Evolutionary conservation across 2,113 vertebrate genomes (phyloP), one percentile per base, ranked within the genome.

Genomic region (Choloepus hoffmanni): DNA sequence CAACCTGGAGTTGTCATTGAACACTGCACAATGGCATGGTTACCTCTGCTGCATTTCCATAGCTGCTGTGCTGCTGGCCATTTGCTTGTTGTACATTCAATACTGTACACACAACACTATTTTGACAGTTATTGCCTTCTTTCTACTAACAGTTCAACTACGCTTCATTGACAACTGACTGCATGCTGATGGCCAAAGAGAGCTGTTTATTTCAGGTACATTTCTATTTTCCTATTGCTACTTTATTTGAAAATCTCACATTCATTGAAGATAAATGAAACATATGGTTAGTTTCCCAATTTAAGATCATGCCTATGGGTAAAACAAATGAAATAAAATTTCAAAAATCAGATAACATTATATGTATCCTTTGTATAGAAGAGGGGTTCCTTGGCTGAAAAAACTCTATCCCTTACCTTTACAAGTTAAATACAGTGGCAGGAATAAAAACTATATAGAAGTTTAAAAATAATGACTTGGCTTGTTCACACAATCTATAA

Each of bases 181-280:
- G 60, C 43, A 83, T 55, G 48, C 48, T 68, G 60, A 53, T 73
- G 63, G 50, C 11, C 50, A 45, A 92, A 89, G 88, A 28, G 48
- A 76, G 48, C 48, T 67, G 9, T 30, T 89, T 89, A 55, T 86
- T 89, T 93, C 36, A 74, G n/a, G 60, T 65, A 83, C 3, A 40
- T 43, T 78, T 70, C 58, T 60, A 5, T 48, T 89, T 87, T 87
- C 53, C 14, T 18, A 48, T 6, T 73, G 55, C 9, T 23, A 40
- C 73, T 85, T 96, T 68, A 60, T 94, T 87, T 87, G 70, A 93
- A 91, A 87, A 77, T 87, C 14, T 93, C 23, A 48, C 2, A 48
- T n/a, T 95, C 53, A 24, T 73, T 87, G 58, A 82, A 36, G 40
- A 14, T 33, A 16, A 16, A 30, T 65, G 55, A 88, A 92, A 50